Percentiles rank a stretch among this genome's conserved stretches.
Conservation (phyloP, 2,888 invertebrate genomes). For the Drosophila incognita region DNA sequence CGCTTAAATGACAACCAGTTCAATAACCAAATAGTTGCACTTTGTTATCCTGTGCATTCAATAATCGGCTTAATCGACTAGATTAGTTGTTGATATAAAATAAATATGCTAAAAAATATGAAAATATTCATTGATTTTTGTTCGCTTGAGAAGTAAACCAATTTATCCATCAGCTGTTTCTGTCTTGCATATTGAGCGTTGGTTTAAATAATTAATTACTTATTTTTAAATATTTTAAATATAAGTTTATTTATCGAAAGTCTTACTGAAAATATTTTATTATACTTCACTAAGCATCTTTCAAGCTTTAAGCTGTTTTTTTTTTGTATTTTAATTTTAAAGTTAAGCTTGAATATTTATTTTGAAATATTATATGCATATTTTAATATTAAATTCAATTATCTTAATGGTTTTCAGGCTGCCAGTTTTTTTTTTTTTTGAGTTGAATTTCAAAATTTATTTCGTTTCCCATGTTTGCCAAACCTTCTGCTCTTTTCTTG, state of each 20-base stretch:
- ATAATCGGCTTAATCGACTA: conserved; percentile 18
- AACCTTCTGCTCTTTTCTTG: no score
- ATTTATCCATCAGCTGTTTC: background rate
- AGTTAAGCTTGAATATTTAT: no score
- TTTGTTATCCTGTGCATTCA: conserved; percentile 39
- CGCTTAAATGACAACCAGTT: conserved; percentile 65
- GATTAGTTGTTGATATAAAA: conserved; percentile 8
- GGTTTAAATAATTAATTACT: background rate
- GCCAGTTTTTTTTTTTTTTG: no score
- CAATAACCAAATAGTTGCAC: conserved; percentile 65
- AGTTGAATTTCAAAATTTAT: no score
- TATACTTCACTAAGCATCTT: background rate
- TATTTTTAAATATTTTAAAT: background rate
- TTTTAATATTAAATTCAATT: no score
- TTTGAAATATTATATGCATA: no score
- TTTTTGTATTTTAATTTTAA: no score
- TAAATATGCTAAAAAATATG: background rate
- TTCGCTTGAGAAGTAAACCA: background rate
- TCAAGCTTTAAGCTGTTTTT: no score
- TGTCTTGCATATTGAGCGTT: background rate
- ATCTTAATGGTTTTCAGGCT: no score
- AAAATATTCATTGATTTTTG: background rate
- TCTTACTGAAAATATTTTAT: background rate
- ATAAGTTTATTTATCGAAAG: background rate
- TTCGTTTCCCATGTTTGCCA: no score